Percentiles rank a stretch among this genome's conserved stretches.
Conservation (phyloP, 2,797 vertebrate genomes). For the Protonibea diacanthus region DNA sequence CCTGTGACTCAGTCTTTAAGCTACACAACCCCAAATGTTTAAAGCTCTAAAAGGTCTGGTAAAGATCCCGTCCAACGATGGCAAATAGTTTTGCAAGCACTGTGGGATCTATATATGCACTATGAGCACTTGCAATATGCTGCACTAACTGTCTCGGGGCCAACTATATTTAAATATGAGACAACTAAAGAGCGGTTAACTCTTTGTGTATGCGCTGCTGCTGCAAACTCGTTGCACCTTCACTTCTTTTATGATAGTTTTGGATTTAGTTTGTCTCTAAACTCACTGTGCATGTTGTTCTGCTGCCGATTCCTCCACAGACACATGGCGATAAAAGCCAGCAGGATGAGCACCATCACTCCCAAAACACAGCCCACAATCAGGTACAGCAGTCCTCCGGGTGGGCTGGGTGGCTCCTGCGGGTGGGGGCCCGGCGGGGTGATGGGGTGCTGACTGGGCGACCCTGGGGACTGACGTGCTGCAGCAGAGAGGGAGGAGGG, state of each 20-base stretch:
- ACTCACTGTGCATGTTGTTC: conserved; percentile 92
- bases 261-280: background rate
- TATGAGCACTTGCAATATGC: conserved; percentile 43
- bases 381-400: conserved; percentile 89
- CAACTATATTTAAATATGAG: conserved; percentile 45
- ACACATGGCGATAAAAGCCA: conserved; percentile 96
- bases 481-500: conserved; percentile 26
- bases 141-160: conserved; percentile 16
- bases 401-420: conserved; percentile 75
- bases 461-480: conserved; percentile 89
- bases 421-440: conserved; percentile 86
- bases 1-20: conserved; percentile 35
- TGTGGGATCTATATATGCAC: conserved; percentile 46
- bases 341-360: conserved; percentile 95
- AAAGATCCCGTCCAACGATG: conserved; percentile 36
- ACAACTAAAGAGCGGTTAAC: conserved; percentile 5
- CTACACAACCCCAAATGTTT: conserved; percentile 27
- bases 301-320: conserved; percentile 97
- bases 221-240: background rate
- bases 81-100: conserved; percentile 46
- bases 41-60: conserved; percentile 37
- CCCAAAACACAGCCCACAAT: conserved; percentile 94
- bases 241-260: background rate
- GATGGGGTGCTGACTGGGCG: conserved; percentile 86
- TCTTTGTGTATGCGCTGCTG: conserved; percentile 7